Evolutionary conservation across 1,140 invertebrate species (phyloP).

Genomic region (Lasioglossum baleicum): DNA sequence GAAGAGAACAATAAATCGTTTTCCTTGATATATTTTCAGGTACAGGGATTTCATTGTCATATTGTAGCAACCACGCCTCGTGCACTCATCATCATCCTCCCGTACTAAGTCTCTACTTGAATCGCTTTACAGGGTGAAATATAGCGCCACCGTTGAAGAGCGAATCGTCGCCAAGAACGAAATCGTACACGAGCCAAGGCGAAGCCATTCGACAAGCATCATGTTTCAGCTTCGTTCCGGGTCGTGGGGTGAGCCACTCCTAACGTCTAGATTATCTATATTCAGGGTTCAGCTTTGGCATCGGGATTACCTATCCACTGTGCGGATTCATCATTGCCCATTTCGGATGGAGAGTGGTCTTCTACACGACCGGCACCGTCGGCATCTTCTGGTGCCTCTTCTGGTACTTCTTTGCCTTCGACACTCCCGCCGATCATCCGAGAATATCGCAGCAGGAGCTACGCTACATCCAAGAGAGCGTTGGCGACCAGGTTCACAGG

Average conservation of each 20-base stretch:
- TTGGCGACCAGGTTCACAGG: constrained; percentile 79
- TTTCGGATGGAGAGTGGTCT: constrained; percentile 85
- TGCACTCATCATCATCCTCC: constrained; percentile 64
- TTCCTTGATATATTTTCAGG: constrained; percentile 70
- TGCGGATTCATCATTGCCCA: constrained; percentile 86
- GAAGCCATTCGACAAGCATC: constrained; percentile 73
- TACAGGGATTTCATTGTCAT: constrained; percentile 79
- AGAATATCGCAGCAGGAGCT: constrained; percentile 86
- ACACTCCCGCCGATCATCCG: constrained; percentile 87
- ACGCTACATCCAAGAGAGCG: constrained; percentile 85
- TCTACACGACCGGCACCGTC: constrained; percentile 86
- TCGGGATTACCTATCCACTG: constrained; percentile 86
- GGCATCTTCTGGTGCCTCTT: constrained; percentile 85
- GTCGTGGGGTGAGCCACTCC: constrained; percentile 77
- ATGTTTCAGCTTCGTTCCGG: constrained; percentile 77
- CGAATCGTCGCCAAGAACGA: constrained; percentile 62
- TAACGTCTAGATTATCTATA: constrained; percentile 79
- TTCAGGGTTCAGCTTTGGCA: constrained; percentile 87
- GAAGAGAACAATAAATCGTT: background rate
- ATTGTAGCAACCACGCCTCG: constrained; percentile 69
- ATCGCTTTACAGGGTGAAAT: constrained; percentile 76
- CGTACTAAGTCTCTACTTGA: constrained; percentile 77
- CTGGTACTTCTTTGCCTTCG: constrained; percentile 88
- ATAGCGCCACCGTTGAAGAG: constrained; percentile 56
- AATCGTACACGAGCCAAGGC: constrained; percentile 62